Evolutionary conservation across 2,888 invertebrate species (phyloP), one percentile per base, ranked within the genome.

Genomic region (Chouioia cunea): DNA sequence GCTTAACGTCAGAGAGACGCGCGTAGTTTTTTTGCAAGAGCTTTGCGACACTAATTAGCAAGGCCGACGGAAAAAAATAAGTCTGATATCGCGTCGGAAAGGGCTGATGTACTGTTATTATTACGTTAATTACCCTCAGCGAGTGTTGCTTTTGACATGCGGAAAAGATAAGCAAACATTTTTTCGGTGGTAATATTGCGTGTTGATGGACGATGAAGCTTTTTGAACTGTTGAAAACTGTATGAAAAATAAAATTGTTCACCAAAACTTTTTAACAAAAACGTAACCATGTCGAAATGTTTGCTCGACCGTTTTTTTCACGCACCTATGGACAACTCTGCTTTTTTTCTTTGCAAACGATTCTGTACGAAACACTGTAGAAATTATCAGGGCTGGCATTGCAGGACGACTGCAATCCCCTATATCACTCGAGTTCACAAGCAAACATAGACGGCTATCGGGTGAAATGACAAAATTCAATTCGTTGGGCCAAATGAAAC

Each of bases 401-500:
- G 36, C 36, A 36, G 10, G 2, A 44, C n/a, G 18, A 48, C 16
- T 56, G 48, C 47, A 48, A 47, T 50, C 53, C 53, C 44, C 22
- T 20, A 56, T 54, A 62, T 54, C 60, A 54, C 60, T 23, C 3
- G 62, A 63, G 58, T 58, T 63, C 58, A 53, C 58, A 53, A 54
- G 60, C 43, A 65, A 59, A 65, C 43, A 65, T 20, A 53, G 53
- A 56, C 60, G 47, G 59, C 50, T 60, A 60, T 70, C 60, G 60
- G n/a, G 44, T 53, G n/a, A 52, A 66, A 58, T 54, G 65, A 56
- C 23, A 20, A 63, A 66, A 63, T 58, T 71, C 57, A 63, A 71
- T 71, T 71, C 58, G 50, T 12, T 18, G 58, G 36, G 15, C n/a
- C 63, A 53, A 62, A 71, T 65, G 62, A 70, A 70, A 70, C 62